Base-by-base conservation (phyloP, 2,797 vertebrate species). In the Nannoperca obscura region DNA sequence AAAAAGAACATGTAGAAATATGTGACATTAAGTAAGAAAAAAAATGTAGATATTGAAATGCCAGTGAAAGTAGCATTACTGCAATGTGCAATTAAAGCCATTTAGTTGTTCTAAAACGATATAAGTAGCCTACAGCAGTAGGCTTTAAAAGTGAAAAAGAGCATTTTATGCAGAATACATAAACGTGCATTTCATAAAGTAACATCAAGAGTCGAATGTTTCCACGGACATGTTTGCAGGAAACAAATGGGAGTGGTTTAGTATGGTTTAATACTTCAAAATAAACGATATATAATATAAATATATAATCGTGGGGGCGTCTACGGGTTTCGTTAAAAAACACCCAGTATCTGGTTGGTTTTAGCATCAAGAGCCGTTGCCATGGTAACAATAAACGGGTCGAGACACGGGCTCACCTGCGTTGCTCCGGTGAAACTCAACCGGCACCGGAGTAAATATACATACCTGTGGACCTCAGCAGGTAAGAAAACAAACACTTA, bases 371-470 rank as follows among this genome's bases (percentile, higher is more conserved):
- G 11, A 40, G 19, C 30, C n/a, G 4, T 86, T 83, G 63, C 73
- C 78, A 78, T 73, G 71, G 88, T 30, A 76, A 89, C 83, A 34
- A 13, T 50, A 85, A 76, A 86, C 74, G 76, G 34, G 61, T 72
- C 7, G 42, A 8, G 6, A 7, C 52, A n/a, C n/a, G 10, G 61
- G 17, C 5, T n/a, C 46, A 47, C n/a, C 13, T 58, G 54, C 0
- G 30, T 40, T 61, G 32, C 50, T 79, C 74, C 13, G 3, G 52
- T 80, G 65, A 79, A 78, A 67, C 32, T 63, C 40, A 64, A 34
- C 54, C 40, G 47, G 36, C 61, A 53, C 54, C 34, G 9, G 34
- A 59, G 60, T 52, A 6, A 19, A 22, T 3, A 69, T 55, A 36
- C 36, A 9, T 36, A 76, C 75, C 46, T 46, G 42, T 22, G 50